Evolutionary conservation across 2,888 invertebrate species (phyloP), one percentile per base, ranked within the genome.

Genomic region (Philereme transversata): DNA sequence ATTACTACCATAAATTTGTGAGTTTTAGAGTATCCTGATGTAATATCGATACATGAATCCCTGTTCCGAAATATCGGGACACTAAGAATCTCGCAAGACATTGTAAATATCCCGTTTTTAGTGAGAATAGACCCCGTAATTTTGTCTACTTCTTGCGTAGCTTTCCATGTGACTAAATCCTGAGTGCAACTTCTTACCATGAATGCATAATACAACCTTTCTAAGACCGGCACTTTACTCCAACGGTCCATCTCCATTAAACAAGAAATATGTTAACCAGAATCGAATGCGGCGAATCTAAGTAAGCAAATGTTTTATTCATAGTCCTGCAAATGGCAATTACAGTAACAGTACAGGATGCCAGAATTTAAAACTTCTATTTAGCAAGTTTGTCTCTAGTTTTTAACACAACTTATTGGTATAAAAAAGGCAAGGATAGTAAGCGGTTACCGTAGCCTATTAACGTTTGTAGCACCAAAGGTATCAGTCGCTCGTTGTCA

Each of bases 301-400:
- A 83, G 80, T 81, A 83, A 81, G 83, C 83, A 82, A 77, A 87
- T 88, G 84, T 87, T 86, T 87, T 88, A 88, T 88, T 88, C 87
- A 88, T 83, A 70, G 64, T 67, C 67, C 79, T 77, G 74, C 81
- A 84, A 87, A 84, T 84, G 83, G 85, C 83, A 84, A 86, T 87
- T 87, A 84, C 84, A 78, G 83, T 82, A 82, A 83, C 81, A 75
- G 73, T 82, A 60, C 59, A 63, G 76, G 74, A 67, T 73, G 69
- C 56, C 59, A 46, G 10, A 50, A 66, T 62, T 53, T 22, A 33
- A n/a, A 43, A 33, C 40, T 40, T 40, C 7, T 8, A 5, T 40
- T 8, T 6, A 8, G 3, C 40, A 40, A 40, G 40, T 40, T 40
- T 40, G 7, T 7, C 6, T 22, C 22, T 22, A 3, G 1, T 22